These are phyloP conservation scores for Antrozous pallidus DNA, from an alignment of 2,797 vertebrate genomes.

Conservation along the genomic window DNA sequence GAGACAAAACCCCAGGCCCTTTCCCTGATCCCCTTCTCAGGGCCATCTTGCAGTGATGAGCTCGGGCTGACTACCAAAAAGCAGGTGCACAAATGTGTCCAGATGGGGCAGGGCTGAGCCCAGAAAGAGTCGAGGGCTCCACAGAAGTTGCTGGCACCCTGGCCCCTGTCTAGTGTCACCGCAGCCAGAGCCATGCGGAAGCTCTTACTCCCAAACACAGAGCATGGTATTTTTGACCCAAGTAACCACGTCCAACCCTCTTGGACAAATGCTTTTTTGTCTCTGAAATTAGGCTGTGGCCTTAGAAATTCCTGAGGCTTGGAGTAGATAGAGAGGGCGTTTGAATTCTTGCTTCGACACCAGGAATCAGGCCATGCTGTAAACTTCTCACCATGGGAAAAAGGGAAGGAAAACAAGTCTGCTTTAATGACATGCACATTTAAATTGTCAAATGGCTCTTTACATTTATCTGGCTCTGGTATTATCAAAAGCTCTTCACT, in stretches of 20 bases:
- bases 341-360: background rate
- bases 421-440: background rate
- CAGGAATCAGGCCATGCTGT: background rate
- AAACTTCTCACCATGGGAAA: background rate
- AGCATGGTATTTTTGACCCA: background rate
- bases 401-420: background rate
- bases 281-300: background rate
- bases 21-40: background rate
- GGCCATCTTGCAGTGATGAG: background rate
- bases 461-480: background rate
- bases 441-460: background rate
- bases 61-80: background rate
- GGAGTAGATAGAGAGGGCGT: background rate
- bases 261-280: background rate
- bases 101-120: background rate
- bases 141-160: background rate
- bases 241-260: background rate
- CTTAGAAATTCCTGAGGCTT: slow-evolving; percentile 30
- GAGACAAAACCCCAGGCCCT: background rate
- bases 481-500: background rate
- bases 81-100: no score
- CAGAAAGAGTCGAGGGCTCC: background rate
- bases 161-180: background rate
- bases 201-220: background rate
- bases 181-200: background rate